Conservation (phyloP, 2,113 vertebrate genomes). For the Lathamus discolor region DNA sequence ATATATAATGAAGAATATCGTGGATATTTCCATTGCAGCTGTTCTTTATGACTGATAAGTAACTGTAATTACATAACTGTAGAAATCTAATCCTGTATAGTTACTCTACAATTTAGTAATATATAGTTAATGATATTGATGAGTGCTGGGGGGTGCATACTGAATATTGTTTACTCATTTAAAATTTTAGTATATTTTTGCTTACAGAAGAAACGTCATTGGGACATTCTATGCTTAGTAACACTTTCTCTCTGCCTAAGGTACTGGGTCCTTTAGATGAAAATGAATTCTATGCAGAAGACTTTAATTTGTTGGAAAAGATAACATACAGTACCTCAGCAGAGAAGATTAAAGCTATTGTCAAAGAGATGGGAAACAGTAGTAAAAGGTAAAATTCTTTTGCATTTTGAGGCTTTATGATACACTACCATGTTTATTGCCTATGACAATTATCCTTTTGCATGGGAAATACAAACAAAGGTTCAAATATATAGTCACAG, state of each 20-base stretch:
- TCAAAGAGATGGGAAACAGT: conserved; percentile 84
- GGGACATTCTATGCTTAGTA: background rate
- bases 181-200: background rate
- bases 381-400: conserved; percentile 71
- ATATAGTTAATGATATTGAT: background rate
- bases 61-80: background rate
- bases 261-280: conserved; percentile 83
- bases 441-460: background rate
- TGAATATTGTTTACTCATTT: background rate
- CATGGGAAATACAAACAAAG: background rate
- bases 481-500: background rate
- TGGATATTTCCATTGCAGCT: background rate
- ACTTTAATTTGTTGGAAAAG: conserved; percentile 91
- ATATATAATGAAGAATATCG: background rate
- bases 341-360: conserved; percentile 85
- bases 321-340: conserved; percentile 82
- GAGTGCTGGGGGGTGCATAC: background rate
- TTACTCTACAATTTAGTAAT: background rate
- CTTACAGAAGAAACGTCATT: background rate
- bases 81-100: background rate
- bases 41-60: background rate
- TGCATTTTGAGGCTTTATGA: background rate
- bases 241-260: conserved; percentile 61
- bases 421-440: background rate
- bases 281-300: conserved; percentile 83